A percentile compares a stretch with the other conserved stretches of the same genome.
Conservation (phyloP, 2,797 vertebrate species). For the Eidolon dupreanum region DNA sequence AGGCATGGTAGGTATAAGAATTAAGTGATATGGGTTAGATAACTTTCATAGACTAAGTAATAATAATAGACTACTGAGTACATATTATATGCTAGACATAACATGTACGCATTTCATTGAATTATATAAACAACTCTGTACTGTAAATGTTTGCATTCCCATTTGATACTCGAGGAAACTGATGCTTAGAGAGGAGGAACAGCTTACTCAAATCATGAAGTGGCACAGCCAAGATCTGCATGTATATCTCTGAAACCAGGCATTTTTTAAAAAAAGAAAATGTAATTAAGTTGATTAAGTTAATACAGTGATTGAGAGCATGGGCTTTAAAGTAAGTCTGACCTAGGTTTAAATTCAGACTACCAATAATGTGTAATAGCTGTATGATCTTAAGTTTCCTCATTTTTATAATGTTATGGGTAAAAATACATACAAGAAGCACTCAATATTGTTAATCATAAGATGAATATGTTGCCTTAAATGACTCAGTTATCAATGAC, state of each 20-base stretch:
- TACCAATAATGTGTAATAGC: neutral
- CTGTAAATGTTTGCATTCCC: neutral
- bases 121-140: neutral
- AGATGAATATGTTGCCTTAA: neutral
- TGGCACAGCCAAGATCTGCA: neutral
- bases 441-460: neutral
- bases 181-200: neutral
- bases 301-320: neutral
- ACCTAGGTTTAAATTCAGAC: neutral
- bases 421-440: neutral
- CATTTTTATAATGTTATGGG: neutral
- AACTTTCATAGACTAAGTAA: neutral
- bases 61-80: neutral
- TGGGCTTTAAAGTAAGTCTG: neutral
- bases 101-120: neutral
- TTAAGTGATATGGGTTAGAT: neutral
- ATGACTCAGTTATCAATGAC: neutral
- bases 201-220: neutral
- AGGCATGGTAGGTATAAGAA: neutral
- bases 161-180: neutral
- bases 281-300: neutral
- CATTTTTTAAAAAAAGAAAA: neutral
- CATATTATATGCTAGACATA: neutral
- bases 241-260: neutral
- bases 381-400: neutral